These are phyloP conservation scores for Mirza zaza DNA, from an alignment of 2,113 vertebrate genomes.

Conservation along the genomic window DNA sequence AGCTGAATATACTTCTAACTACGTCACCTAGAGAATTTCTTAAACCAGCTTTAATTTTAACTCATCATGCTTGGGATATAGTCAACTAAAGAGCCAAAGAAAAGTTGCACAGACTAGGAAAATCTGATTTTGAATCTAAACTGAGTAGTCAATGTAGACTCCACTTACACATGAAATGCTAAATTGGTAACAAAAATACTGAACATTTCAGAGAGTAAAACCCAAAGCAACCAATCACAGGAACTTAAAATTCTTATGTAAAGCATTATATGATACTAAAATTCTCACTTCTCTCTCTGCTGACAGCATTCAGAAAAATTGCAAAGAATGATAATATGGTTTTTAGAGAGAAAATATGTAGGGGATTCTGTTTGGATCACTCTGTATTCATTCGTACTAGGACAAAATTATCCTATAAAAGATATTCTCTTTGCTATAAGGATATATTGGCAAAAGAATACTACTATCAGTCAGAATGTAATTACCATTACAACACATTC, in stretches of 20 bases:
- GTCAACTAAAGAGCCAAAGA: neutral
- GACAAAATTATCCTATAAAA: neutral
- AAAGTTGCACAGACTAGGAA: neutral
- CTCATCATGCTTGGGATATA: neutral
- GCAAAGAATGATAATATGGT: neutral
- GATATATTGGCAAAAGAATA: neutral
- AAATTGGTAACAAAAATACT: neutral
- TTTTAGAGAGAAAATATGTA: neutral
- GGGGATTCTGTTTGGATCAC: neutral
- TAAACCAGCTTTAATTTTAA: neutral
- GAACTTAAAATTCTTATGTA: neutral
- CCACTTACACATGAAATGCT: neutral
- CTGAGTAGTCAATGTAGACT: neutral
- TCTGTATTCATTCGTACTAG: neutral
- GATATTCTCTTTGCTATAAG: neutral
- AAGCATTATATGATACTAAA: neutral
- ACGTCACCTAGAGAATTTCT: neutral
- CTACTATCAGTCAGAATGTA: neutral
- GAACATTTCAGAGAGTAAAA: neutral
- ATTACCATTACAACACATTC: neutral
- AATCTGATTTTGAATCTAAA: neutral
- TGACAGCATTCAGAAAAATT: neutral
- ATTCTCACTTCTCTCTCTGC: neutral
- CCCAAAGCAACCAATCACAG: neutral
- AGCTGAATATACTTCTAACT: neutral